A percentile compares a stretch with the other conserved stretches of the same genome.
Conservation (phyloP, 92 coral and sea anemone species). For the Phenganax subtilis region DNA sequence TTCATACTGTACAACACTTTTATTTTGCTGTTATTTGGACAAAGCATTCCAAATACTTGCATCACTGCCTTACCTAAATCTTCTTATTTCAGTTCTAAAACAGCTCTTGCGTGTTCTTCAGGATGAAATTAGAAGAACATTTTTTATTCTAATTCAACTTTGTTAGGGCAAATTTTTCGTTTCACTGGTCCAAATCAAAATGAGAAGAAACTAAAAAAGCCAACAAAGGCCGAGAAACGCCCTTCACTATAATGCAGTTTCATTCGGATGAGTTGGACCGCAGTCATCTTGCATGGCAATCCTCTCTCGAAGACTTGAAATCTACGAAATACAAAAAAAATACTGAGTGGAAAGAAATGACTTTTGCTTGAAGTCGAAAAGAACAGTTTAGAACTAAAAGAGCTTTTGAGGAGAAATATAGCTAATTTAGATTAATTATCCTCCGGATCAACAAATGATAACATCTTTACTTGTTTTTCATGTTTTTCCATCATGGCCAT, state of each 20-base stretch:
- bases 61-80: too few species aligned
- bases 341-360: neutral
- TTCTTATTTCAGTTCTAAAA: too few species aligned
- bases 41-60: too few species aligned
- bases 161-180: too few species aligned
- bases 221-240: neutral
- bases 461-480: constrained; percentile 67
- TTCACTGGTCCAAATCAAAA: neutral
- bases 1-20: neutral
- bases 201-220: neutral
- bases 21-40: neutral
- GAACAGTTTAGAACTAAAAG: too few species aligned
- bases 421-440: neutral
- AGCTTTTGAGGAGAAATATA: too few species aligned
- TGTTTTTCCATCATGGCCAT: constrained; percentile 96
- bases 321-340: constrained; percentile 2
- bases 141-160: too few species aligned
- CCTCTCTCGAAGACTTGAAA: constrained; percentile 40
- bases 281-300: constrained; percentile 36
- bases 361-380: neutral
- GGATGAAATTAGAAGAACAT: too few species aligned
- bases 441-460: neutral
- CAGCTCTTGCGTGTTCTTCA: too few species aligned
- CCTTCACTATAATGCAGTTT: constrained; percentile 22
- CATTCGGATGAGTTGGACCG: constrained; percentile 29